Base-by-base conservation (phyloP, 2,888 invertebrate species). In the Chaitophorus viminalis region DNA sequence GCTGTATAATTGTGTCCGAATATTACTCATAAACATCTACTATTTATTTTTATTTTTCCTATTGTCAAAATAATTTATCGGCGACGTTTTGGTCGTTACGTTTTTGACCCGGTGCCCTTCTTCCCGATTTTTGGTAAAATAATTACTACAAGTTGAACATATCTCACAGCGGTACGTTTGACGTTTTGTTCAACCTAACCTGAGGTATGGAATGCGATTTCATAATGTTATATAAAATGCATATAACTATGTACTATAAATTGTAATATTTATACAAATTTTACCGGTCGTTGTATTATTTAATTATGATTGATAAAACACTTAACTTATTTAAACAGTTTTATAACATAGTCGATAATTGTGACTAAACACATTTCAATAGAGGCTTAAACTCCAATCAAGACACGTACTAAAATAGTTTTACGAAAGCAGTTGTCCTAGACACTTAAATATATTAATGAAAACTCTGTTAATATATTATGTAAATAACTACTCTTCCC, bases 1-100 rank as follows among this genome's bases (percentile, higher is more conserved):
- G n/a, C n/a, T n/a, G n/a, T 60, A 60, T 36, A 74, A 74, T 74
- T 74, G 25, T 17, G 72, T 82, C 82, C 21, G 33, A 74, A 82
- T 54, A 74, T 74, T 54, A 74, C 82, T 70, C 46, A 29, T 81
- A 68, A 81, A 81, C 39, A 39, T 68, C 21, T 39, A 14, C 11
- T 0, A 25, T 14, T 70, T 29, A 33, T 4, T 14, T 18, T 31
- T 29, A 33, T 29, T 3, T 14, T 18, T 72, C 6, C 21, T 72
- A 21, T 6, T 60, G 3, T 60, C 25, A 2, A 2, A 1, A 33
- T 33, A 21, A 36, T 72, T 72, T 36, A 72, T 72, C 72, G 72
- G 5, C 60, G 8, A 25, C 60, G 60, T 60, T 60, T 60, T 60
- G 60, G 25, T 25, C 21, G 21, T 33, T 5, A 3, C 72, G 2